Evolutionary conservation across 2,888 invertebrate genomes (phyloP).

Genomic region (Ceriagrion tenellum): DNA sequence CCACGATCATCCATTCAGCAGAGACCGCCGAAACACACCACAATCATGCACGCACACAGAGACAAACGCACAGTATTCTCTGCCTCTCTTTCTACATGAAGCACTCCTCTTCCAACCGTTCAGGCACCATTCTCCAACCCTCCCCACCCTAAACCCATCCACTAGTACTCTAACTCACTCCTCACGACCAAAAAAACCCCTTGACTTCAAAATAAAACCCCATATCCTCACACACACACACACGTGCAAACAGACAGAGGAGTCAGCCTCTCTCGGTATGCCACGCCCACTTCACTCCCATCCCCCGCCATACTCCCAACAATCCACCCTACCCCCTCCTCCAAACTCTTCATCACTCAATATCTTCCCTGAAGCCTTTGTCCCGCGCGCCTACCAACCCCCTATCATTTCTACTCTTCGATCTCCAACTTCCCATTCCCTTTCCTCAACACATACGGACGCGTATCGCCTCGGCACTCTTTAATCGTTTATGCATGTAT

Average conservation of each 20-base stretch:
- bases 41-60: conserved; percentile 3
- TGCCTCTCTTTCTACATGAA: neutral
- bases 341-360: conserved; percentile 31
- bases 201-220: conserved; percentile 30
- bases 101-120: neutral
- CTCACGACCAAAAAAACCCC: conserved; percentile 12
- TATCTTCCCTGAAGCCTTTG: conserved; percentile 30
- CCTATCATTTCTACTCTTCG: too few species aligned
- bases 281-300: neutral
- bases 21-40: conserved; percentile 56
- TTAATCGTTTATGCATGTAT: conserved; percentile 11
- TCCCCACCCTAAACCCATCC: too few species aligned
- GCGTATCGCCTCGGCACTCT: neutral
- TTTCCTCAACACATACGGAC: too few species aligned
- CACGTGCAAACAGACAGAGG: neutral
- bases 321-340: neutral
- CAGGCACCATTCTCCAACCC: neutral
- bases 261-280: neutral
- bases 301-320: neutral
- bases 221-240: too few species aligned
- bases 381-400: neutral
- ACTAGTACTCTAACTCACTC: too few species aligned
- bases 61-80: neutral
- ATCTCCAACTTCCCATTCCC: too few species aligned
- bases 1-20: conserved; percentile 54